These are phyloP conservation scores for Mastigias papua DNA, from an alignment of 30 jellyfish, hydroid and myxozoan species.

Conservation along the genomic window DNA sequence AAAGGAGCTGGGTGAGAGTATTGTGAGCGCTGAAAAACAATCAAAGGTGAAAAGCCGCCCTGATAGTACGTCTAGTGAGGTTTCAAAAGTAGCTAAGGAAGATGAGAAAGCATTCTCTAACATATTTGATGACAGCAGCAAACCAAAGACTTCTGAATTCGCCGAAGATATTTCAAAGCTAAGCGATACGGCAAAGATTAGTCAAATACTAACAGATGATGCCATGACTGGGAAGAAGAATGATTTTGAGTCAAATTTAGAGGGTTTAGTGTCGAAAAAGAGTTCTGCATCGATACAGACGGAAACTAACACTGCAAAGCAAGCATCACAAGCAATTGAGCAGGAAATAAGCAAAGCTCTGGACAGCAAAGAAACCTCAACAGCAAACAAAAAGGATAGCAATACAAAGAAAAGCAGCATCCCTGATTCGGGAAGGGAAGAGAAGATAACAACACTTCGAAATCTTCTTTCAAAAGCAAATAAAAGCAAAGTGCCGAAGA, in stretches of 20 bases:
- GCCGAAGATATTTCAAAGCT: slow-evolving; percentile 81
- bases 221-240: slow-evolving; percentile 58
- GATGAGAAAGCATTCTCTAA: slow-evolving; percentile 73
- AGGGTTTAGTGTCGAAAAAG: slow-evolving; percentile 1
- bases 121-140: slow-evolving; percentile 46
- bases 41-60: not conserved
- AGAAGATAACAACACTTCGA: slow-evolving; percentile 74
- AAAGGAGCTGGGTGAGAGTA: not conserved
- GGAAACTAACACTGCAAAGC: not conserved
- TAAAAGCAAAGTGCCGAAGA: slow-evolving; percentile 85
- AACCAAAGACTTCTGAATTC: slow-evolving; percentile 75
- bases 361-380: slow-evolving; percentile 8
- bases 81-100: slow-evolving; percentile 56
- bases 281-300: slow-evolving; percentile 20
- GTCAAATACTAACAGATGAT: slow-evolving; percentile 78
- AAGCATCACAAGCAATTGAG: slow-evolving; percentile 21
- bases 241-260: slow-evolving; percentile 36
- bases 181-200: slow-evolving; percentile 42
- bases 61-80: slow-evolving; percentile 17
- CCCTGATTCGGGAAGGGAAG: slow-evolving; percentile 74
- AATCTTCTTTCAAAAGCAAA: slow-evolving; percentile 79
- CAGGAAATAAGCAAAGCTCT: slow-evolving; percentile 52
- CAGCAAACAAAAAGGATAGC: slow-evolving; percentile 1
- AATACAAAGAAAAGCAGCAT: slow-evolving; percentile 82
- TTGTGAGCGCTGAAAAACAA: not conserved